A percentile compares a stretch with the other conserved stretches of the same genome.
Conservation (phyloP, 2,797 vertebrate genomes). For the Simalia tracyae region DNA sequence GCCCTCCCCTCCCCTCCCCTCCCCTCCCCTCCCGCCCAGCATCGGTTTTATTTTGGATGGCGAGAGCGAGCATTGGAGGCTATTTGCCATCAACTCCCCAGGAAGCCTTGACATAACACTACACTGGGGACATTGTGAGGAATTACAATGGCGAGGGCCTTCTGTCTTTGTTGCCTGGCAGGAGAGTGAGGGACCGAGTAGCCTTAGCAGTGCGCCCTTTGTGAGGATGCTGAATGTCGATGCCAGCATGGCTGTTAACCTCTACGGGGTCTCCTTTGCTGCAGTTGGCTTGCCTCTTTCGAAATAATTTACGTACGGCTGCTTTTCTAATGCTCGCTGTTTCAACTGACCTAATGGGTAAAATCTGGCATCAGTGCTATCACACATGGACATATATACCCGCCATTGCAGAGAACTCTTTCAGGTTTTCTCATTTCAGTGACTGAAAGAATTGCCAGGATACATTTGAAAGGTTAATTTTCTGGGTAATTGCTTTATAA, state of each 20-base stretch:
- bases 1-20: not conserved
- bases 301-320: not conserved
- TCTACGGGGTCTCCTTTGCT: not conserved
- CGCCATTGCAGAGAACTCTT: not conserved
- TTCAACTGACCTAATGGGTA: not conserved
- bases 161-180: not conserved
- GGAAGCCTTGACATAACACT: not conserved
- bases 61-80: not conserved
- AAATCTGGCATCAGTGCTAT: not conserved
- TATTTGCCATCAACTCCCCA: not conserved
- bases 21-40: not conserved
- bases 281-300: not conserved
- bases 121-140: not conserved
- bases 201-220: not conserved
- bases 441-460: constrained; percentile 7
- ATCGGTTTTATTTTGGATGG: not conserved
- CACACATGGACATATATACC: not conserved
- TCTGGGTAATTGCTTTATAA: constrained; percentile 30
- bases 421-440: not conserved
- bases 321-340: not conserved
- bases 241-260: not conserved
- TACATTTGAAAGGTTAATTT: constrained; percentile 22
- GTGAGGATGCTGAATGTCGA: not conserved
- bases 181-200: no score
- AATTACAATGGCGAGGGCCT: not conserved